Evolutionary conservation across 2,797 vertebrate species (phyloP).

Genomic region (Todus mexicanus): DNA sequence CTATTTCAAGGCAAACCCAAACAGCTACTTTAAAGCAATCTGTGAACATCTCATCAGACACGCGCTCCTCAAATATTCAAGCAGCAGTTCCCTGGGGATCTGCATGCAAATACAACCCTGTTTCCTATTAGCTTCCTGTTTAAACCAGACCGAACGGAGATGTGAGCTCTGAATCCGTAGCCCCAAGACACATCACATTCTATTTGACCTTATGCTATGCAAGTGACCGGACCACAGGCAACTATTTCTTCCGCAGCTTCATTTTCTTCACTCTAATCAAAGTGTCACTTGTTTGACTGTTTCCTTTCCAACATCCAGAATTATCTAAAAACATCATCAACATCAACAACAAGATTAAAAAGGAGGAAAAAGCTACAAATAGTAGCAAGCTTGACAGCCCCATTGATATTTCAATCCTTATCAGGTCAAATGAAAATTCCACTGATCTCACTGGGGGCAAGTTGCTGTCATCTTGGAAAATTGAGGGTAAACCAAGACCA

Average conservation of each 20-base stretch:
- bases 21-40: background rate
- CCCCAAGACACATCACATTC: constrained; percentile 36
- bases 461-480: background rate
- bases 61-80: background rate
- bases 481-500: background rate
- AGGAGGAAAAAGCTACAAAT: background rate
- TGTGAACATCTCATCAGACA: background rate
- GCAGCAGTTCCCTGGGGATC: background rate
- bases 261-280: background rate
- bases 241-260: background rate
- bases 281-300: background rate
- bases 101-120: constrained; percentile 23
- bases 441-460: background rate
- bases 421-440: background rate
- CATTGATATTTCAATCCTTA: background rate
- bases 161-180: constrained; percentile 33
- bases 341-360: background rate
- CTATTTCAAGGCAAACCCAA: background rate
- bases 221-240: constrained; percentile 4
- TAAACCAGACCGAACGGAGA: constrained; percentile 34
- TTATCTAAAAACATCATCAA: background rate
- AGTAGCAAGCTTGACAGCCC: background rate
- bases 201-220: constrained; percentile 29
- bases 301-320: background rate
- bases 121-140: constrained; percentile 40